Evolutionary conservation across 2,888 invertebrate genomes (phyloP).

Genomic region (Scaptomyza parva): DNA sequence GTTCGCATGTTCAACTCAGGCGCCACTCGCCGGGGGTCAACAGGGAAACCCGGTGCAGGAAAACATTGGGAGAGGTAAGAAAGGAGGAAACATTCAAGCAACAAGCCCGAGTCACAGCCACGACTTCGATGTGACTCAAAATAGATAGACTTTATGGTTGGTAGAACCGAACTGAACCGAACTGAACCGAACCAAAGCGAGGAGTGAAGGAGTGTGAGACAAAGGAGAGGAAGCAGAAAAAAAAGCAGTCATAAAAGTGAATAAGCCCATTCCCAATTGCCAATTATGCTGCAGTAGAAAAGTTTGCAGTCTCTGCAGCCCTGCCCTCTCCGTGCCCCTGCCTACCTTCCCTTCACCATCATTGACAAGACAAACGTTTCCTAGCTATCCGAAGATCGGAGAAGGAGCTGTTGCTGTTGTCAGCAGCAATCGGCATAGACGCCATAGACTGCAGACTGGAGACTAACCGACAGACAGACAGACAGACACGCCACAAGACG

Average conservation of each 20-base stretch:
- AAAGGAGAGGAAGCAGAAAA: conserved; percentile 22
- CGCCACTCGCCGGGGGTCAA: conserved; percentile 76
- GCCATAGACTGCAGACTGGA: conserved; percentile 19
- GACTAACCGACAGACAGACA: neutral
- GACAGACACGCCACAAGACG: neutral
- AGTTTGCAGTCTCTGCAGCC: conserved; percentile 22
- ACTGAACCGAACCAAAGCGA: no score
- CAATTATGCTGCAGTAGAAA: conserved; percentile 70
- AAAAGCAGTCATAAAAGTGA: conserved; percentile 75
- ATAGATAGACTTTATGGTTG: conserved; percentile 57
- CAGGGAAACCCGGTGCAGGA: conserved; percentile 23
- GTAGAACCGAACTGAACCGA: no score
- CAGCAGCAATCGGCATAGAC: conserved; percentile 54
- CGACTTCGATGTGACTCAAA: conserved; percentile 75
- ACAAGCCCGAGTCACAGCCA: conserved; percentile 57
- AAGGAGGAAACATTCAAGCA: conserved; percentile 57
- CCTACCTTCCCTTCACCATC: conserved; percentile 13
- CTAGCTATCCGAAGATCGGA: conserved; percentile 76
- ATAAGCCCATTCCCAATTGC: conserved; percentile 77
- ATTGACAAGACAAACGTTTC: conserved; percentile 71
- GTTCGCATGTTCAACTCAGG: conserved; percentile 63
- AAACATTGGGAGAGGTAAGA: no score
- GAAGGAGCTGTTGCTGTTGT: conserved; percentile 50
- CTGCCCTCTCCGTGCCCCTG: neutral
- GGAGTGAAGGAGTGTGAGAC: conserved; percentile 15